Percentiles rank a stretch among this genome's conserved stretches.
Conservation (phyloP, 2,888 invertebrate genomes). For the Drosophila rellima region DNA sequence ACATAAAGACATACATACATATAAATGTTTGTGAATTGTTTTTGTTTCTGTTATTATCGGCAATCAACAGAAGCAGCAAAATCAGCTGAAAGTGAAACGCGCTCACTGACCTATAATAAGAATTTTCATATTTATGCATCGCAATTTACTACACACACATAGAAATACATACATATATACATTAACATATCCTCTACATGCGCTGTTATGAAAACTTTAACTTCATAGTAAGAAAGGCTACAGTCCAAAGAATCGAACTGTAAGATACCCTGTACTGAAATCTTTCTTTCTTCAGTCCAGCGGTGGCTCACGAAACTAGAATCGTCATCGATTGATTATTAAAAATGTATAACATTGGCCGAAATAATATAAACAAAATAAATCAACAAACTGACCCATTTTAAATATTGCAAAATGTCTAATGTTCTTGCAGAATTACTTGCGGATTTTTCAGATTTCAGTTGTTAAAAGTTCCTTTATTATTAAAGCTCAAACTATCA, state of each 20-base stretch:
- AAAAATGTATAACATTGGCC: too few species aligned
- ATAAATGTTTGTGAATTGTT: too few species aligned
- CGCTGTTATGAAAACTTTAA: not conserved
- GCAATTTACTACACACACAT: conserved; percentile 11
- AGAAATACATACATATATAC: not conserved
- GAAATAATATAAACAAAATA: too few species aligned
- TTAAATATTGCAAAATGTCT: too few species aligned
- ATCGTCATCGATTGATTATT: too few species aligned
- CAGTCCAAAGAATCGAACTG: not conserved
- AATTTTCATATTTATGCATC: conserved; percentile 56
- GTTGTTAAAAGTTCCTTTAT: not conserved
- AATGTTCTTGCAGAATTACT: too few species aligned
- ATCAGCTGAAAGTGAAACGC: conserved; percentile 71
- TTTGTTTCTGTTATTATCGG: conserved; percentile 52
- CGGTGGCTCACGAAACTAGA: too few species aligned
- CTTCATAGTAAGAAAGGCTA: not conserved
- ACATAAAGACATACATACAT: conserved; percentile 1
- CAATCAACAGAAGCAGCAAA: conserved; percentile 30
- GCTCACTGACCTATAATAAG: conserved; percentile 78
- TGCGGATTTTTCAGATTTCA: too few species aligned
- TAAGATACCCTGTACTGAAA: too few species aligned
- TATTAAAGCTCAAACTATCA: not conserved
- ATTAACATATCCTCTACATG: conserved; percentile 4
- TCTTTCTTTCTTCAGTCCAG: too few species aligned
- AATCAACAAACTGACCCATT: too few species aligned